Evolutionary conservation across 2,888 invertebrate genomes (phyloP), one percentile per base, ranked within the genome.

Genomic region (Argyra leucocephala): DNA sequence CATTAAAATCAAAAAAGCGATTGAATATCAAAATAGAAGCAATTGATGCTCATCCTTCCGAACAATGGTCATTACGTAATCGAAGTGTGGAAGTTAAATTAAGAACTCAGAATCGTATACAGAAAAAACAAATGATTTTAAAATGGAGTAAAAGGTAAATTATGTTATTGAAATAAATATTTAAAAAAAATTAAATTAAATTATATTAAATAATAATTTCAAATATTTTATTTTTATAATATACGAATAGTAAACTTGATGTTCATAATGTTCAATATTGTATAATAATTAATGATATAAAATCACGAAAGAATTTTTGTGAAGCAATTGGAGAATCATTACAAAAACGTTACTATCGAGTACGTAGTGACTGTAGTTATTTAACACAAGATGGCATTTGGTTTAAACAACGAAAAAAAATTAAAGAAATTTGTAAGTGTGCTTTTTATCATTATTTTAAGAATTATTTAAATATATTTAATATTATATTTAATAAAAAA

Each of bases 221-320:
- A 57, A 57, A 57, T 21, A 6, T 6, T 57, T 57, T 21, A 12
- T 21, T 21, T 59, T 58, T n/a, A 61, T 21, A 36, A 63, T 57
- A 26, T 59, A n/a, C n/a, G 10, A 57, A 5, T 66, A 79, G 79
- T 66, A 79, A 80, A 71, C 72, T 77, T 61, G 79, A 80, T 67
- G 76, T 76, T 60, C 78, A 80, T 70, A 79, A 77, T 1, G 75
- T 80, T 71, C 76, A 79, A 67, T 80, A 80, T 67, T 80, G 79
- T 62, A 64, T 80, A 66, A 75, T 78, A 23, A 70, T 80, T 57
- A 75, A 73, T 65, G 71, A 72, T 9, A 69, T 70, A 63, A 67
- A 67, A n/a, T 66, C 72, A 7, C 71, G 75, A 62, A 66, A 64
- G n/a, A 74, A 71, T 71, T 76, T 70, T 66, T 77, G 76, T 63